phyloP scores from a whole-genome alignment of 2,797 vertebrate genomes.

The Gila robusta region DNA sequence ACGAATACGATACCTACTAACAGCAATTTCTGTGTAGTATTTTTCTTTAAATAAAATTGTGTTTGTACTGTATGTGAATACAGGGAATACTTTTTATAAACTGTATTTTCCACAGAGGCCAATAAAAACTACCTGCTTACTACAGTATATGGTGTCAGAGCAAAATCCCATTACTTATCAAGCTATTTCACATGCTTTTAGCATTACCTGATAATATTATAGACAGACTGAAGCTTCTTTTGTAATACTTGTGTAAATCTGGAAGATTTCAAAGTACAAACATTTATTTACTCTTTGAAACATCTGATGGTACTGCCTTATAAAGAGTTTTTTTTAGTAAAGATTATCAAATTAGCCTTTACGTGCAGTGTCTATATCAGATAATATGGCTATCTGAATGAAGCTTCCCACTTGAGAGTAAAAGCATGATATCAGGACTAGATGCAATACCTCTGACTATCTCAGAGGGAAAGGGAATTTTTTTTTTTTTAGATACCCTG shows the following conservation, averaged over 20 bases:
- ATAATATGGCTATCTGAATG: constrained; percentile 22
- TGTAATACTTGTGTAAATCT: not conserved
- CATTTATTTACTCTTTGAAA: not conserved
- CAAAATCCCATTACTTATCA: constrained; percentile 1
- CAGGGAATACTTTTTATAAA: not conserved
- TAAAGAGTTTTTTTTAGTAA: not conserved
- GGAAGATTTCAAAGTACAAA: not conserved
- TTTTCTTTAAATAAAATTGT: not conserved
- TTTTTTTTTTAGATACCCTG: not conserved
- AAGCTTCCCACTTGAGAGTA: constrained; percentile 33
- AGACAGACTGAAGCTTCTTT: not conserved
- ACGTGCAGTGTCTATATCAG: constrained; percentile 19
- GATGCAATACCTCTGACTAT: not conserved
- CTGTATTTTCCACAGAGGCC: not conserved
- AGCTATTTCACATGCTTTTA: not conserved
- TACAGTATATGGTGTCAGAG: not conserved
- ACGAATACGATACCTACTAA: not conserved
- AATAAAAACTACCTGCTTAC: not conserved
- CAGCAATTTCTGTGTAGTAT: not conserved
- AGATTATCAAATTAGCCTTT: constrained; percentile 30
- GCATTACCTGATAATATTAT: not conserved
- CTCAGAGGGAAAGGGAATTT: not conserved
- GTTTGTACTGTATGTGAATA: not conserved
- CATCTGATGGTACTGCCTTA: not conserved
- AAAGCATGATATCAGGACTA: not conserved